Percentiles rank a stretch among this genome's conserved stretches.
Evolutionary conservation across 2,888 invertebrate species (phyloP).

Genomic region (Drosophila limbata): DNA sequence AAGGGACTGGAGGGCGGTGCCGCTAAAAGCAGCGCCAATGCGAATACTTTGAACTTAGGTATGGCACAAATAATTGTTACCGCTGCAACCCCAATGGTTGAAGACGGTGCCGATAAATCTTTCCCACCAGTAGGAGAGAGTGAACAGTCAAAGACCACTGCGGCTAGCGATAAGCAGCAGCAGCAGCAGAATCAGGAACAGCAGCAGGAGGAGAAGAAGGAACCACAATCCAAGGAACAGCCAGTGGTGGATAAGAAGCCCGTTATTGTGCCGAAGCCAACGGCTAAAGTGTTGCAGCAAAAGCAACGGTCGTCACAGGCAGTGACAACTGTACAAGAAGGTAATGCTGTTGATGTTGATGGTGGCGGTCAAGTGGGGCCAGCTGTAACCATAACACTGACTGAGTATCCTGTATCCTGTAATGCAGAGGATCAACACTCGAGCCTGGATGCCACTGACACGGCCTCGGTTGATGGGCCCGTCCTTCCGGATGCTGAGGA

Average conservation of each 20-base stretch:
- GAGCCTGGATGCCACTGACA: slow-evolving; percentile 75
- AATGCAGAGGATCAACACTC: slow-evolving; percentile 75
- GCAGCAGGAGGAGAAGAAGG: not conserved
- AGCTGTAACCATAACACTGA: slow-evolving; percentile 68
- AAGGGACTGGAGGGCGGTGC: slow-evolving; percentile 43
- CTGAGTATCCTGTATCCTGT: slow-evolving; percentile 63
- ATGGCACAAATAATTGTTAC: slow-evolving; percentile 97
- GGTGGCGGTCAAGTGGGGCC: slow-evolving; percentile 38
- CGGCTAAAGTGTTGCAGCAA: slow-evolving; percentile 54
- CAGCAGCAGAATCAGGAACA: slow-evolving; percentile 3
- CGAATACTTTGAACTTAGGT: slow-evolving; percentile 89
- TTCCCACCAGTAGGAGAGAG: slow-evolving; percentile 88
- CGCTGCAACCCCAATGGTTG: slow-evolving; percentile 96
- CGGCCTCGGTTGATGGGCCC: slow-evolving; percentile 70
- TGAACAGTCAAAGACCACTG: slow-evolving; percentile 53
- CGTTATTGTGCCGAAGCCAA: slow-evolving; percentile 62
- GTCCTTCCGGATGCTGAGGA: slow-evolving; percentile 78
- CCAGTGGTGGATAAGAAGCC: slow-evolving; percentile 63
- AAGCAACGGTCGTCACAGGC: slow-evolving; percentile 34
- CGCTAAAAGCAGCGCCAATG: slow-evolving; percentile 42
- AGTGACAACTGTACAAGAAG: slow-evolving; percentile 66
- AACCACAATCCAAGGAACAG: slow-evolving; percentile 35
- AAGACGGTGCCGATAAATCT: slow-evolving; percentile 91
- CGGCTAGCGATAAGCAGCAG: slow-evolving; percentile 33
- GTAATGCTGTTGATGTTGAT: slow-evolving; percentile 48